phyloP scores from a whole-genome alignment of 2,113 vertebrate genomes.

The Nipponia nippon region DNA sequence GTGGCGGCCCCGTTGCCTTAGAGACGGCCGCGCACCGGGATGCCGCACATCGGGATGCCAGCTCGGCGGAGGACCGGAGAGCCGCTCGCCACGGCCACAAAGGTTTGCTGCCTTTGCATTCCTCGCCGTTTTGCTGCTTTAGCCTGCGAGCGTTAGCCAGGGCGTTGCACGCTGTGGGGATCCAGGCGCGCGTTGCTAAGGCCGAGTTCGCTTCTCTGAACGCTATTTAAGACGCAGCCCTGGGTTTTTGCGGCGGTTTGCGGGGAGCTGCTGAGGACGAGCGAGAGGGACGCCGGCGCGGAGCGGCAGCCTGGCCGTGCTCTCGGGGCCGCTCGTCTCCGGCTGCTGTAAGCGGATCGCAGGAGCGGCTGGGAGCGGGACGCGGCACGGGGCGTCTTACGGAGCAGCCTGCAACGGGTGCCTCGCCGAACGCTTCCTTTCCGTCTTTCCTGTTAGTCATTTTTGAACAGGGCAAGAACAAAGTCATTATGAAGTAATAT shows the following conservation, averaged over 20 bases:
- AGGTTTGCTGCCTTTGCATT: constrained; percentile 67
- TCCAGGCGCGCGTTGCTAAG: not conserved
- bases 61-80: constrained; percentile 63
- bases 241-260: not conserved
- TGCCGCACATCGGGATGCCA: constrained; percentile 68
- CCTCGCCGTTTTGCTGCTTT: not conserved
- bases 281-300: not conserved
- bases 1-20: constrained; percentile 82
- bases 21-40: constrained; percentile 73
- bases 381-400: not conserved
- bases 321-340: not conserved
- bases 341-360: not conserved
- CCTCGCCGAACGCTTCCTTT: not conserved
- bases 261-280: not conserved
- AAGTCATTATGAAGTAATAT: not conserved
- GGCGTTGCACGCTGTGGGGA: not conserved
- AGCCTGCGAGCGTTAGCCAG: not conserved
- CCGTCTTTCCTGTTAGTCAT: not conserved
- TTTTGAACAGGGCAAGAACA: not conserved
- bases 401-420: not conserved
- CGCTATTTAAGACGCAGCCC: not conserved
- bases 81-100: constrained; percentile 40
- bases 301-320: not conserved
- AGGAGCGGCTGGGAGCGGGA: not conserved
- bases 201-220: not conserved